Base-by-base conservation (phyloP, 2,113 vertebrate genomes). In the Rhinolophus sinicus region DNA sequence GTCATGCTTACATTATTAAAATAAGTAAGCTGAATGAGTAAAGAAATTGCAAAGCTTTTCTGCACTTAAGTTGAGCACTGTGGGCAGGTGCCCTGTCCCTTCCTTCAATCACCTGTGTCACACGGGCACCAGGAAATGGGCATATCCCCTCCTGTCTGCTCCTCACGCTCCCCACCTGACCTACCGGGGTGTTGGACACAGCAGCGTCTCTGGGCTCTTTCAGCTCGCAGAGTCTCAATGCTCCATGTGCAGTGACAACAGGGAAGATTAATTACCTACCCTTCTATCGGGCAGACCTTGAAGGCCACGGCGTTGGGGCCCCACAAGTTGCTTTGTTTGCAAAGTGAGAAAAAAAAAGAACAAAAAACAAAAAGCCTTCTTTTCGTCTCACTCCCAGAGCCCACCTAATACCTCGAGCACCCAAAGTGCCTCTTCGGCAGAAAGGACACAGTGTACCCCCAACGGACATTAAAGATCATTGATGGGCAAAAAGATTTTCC, bases 391-490 rank as follows among this genome's bases (percentile, higher is more conserved):
- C 26, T 67, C 24, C n/a, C 58, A 24, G 76, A 70, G 58, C 70
- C n/a, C 72, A 60, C 40, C 52, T 50, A 2, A 14, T 3, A 2
- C 24, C 75, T 52, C 0, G 12, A 44, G 52, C 80, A 97, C 97
- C 96, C 88, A 70, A 93, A 98, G 96, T 78, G 95, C 85, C 84
- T 83, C 73, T 96, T 98, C 97, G 52, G 91, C 97, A 95, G 95
- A 98, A 95, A 94, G 96, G 97, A 90, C 67, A 0, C 95, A 93
- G 86, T 91, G 95, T 81, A 83, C 93, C 96, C 60, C 62, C 86
- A 80, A 73, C 22, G 97, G 96, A 98, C 97, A 95, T 97, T 91
- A 96, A 97, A 98, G 97, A 95, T 89, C 97, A 94, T 70, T 16
- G 95, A 97, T 40, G 97, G 96, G 95, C 75, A 58, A 97, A 98